Conservation (phyloP, 2,113 vertebrate genomes). For the Apeltes quadracus region DNA sequence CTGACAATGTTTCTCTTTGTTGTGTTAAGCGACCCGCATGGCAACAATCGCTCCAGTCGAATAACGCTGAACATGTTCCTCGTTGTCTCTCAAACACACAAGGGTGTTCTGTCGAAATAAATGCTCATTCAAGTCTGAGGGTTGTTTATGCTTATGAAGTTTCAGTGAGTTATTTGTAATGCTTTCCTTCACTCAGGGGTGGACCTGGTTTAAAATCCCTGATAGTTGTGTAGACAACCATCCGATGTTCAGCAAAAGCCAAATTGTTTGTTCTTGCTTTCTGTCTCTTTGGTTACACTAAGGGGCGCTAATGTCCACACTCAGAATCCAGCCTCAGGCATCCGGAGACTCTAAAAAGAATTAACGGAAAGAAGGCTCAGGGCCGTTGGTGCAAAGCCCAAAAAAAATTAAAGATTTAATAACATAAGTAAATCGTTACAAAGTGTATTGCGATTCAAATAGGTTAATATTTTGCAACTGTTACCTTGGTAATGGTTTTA, state of each 20-base stretch:
- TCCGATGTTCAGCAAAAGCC: no score
- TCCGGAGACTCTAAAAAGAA: neutral
- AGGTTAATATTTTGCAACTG: no score
- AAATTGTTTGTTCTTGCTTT: neutral
- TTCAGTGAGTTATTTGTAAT: no score
- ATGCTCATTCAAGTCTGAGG: neutral
- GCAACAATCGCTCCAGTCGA: neutral
- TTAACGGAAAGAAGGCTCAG: no score
- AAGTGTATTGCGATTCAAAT: no score
- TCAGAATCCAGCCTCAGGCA: neutral
- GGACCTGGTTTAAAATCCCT: neutral
- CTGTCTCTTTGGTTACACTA: slow-evolving; percentile 9
- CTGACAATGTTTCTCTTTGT: neutral
- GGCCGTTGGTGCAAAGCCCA: no score
- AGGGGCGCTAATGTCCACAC: slow-evolving; percentile 42
- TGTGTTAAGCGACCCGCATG: neutral
- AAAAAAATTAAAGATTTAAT: no score
- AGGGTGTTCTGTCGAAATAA: no score
- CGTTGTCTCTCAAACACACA: neutral
- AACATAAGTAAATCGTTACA: no score
- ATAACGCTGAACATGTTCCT: neutral
- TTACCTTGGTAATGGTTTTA: no score
- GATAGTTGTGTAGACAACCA: no score
- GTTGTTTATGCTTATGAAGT: no score
- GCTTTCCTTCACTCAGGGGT: neutral